Evolutionary conservation across 2,888 invertebrate genomes (phyloP).

Genomic region (Perithous albicinctus): DNA sequence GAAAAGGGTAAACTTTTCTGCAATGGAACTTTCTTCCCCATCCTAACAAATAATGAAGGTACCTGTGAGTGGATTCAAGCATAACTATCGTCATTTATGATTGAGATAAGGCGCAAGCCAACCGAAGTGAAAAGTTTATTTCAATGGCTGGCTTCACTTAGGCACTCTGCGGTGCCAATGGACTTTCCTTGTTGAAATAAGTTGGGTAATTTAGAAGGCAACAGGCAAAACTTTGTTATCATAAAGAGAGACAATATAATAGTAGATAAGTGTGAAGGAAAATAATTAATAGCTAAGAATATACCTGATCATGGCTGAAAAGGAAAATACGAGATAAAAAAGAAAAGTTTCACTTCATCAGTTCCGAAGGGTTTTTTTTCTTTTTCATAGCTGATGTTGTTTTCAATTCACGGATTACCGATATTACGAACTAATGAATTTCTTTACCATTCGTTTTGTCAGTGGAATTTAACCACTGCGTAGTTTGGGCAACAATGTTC

Average conservation of each 20-base stretch:
- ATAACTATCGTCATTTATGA: neutral
- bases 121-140: constrained; percentile 6
- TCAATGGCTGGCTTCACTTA: constrained; percentile 4
- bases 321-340: too few species aligned
- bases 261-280: neutral
- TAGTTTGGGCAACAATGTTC: neutral
- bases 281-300: neutral
- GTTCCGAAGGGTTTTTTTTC: neutral
- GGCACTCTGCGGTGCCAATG: neutral
- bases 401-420: neutral
- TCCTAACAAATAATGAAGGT: neutral
- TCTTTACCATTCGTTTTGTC: neutral
- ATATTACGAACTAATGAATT: neutral
- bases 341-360: neutral
- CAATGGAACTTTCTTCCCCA: neutral
- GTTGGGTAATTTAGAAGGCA: constrained; percentile 16
- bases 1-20: neutral
- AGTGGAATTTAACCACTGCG: neutral
- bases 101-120: neutral
- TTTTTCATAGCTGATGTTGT: neutral
- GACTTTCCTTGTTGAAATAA: constrained; percentile 15
- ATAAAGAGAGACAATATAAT: neutral
- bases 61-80: neutral
- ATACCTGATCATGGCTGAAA: too few species aligned
- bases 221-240: constrained; percentile 36